Evolutionary conservation across 2,113 vertebrate genomes (phyloP).

Genomic region (Clinocottus analis): DNA sequence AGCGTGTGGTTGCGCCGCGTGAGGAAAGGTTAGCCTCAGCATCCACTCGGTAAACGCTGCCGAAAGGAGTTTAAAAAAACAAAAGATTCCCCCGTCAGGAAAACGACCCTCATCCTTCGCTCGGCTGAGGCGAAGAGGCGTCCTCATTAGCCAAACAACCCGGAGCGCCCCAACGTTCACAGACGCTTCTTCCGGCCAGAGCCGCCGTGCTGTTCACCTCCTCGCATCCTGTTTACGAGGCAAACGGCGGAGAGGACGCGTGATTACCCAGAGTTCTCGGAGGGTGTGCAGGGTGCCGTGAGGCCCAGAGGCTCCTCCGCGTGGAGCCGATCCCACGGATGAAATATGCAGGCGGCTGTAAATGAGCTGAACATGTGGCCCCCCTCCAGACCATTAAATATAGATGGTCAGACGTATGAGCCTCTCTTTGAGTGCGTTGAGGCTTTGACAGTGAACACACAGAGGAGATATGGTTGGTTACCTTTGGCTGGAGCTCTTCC

Average conservation of each 20-base stretch:
- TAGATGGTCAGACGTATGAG: slow-evolving; percentile 54
- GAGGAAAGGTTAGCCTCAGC: slow-evolving; percentile 38
- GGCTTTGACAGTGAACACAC: slow-evolving; percentile 11
- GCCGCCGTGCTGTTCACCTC: slow-evolving; percentile 48
- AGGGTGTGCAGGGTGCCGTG: slow-evolving; percentile 25
- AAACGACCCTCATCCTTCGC: slow-evolving; percentile 29
- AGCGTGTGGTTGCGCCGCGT: slow-evolving; percentile 15
- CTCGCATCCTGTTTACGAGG: slow-evolving; percentile 61
- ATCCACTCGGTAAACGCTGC: slow-evolving; percentile 50
- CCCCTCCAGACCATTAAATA: slow-evolving; percentile 58
- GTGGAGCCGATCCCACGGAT: background rate
- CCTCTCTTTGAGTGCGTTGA: slow-evolving; percentile 24
- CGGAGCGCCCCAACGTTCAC: slow-evolving; percentile 37
- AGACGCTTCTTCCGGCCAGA: slow-evolving; percentile 23
- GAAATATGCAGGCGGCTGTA: background rate
- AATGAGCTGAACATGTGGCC: background rate
- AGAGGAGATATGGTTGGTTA: background rate
- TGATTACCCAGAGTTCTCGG: slow-evolving; percentile 55
- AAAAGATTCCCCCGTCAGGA: slow-evolving; percentile 35
- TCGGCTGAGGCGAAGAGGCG: background rate
- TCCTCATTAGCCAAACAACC: slow-evolving; percentile 63
- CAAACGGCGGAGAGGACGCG: slow-evolving; percentile 45
- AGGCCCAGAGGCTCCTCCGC: background rate
- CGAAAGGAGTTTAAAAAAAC: slow-evolving; percentile 17
- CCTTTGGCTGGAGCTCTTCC: background rate